Evolutionary conservation across 2,888 invertebrate genomes (phyloP).

Genomic region (Hydraecia micacea): DNA sequence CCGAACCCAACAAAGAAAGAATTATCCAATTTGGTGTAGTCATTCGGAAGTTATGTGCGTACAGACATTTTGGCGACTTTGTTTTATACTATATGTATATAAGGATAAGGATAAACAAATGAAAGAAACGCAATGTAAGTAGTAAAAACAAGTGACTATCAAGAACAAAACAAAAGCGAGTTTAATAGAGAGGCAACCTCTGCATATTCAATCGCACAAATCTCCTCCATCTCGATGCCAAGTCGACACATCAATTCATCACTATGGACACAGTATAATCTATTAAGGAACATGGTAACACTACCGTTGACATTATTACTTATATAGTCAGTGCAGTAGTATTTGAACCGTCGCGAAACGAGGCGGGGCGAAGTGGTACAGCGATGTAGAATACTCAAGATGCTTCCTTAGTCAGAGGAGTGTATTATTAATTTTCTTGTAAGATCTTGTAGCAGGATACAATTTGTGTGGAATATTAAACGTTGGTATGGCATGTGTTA

Average conservation of each 20-base stretch:
- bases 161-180: background rate
- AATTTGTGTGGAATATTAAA: slow-evolving; percentile 24
- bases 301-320: slow-evolving; percentile 38
- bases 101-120: background rate
- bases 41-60: no score
- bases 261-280: slow-evolving; percentile 40
- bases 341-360: slow-evolving; percentile 50
- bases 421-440: slow-evolving; percentile 55
- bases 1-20: no score
- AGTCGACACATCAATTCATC: slow-evolving; percentile 40
- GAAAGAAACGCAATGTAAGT: background rate
- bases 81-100: no score
- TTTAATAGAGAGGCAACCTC: background rate
- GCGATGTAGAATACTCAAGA: slow-evolving; percentile 29
- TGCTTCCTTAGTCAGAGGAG: slow-evolving; percentile 32
- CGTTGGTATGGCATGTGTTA: background rate
- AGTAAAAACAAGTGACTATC: slow-evolving; percentile 8
- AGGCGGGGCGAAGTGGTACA: slow-evolving; percentile 29
- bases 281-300: slow-evolving; percentile 44
- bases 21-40: no score
- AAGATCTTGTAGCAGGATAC: slow-evolving; percentile 16
- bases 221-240: background rate
- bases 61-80: no score
- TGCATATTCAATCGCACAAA: slow-evolving; percentile 16
- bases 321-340: slow-evolving; percentile 45